phyloP scores from a whole-genome alignment of 2,797 vertebrate genomes.

The Cygnus olor region DNA sequence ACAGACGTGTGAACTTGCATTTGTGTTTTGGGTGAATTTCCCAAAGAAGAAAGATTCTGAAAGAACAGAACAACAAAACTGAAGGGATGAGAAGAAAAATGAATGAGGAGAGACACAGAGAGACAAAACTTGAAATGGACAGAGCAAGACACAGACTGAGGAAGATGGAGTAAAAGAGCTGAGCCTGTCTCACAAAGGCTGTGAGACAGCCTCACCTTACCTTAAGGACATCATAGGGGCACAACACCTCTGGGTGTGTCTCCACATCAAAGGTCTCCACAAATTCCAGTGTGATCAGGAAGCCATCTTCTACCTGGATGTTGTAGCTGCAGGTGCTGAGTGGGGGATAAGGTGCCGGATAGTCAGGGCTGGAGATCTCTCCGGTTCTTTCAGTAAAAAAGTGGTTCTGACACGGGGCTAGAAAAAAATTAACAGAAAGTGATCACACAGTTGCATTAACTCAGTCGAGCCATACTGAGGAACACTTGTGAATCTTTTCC shows the following conservation, averaged over 20 bases:
- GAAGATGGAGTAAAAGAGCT: not conserved
- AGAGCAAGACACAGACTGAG: not conserved
- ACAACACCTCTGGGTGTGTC: constrained; percentile 56
- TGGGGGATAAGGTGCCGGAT: constrained; percentile 80
- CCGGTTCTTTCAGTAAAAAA: constrained; percentile 78
- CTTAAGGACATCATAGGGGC: constrained; percentile 86
- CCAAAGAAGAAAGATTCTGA: not conserved
- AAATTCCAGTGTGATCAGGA: constrained; percentile 83
- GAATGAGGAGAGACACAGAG: not conserved
- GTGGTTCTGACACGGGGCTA: constrained; percentile 81
- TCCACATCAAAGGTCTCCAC: constrained; percentile 83
- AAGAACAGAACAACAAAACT: not conserved
- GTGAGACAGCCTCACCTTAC: constrained; percentile 66
- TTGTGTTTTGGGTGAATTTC: not conserved
- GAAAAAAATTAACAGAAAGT: not conserved
- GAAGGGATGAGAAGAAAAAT: not conserved
- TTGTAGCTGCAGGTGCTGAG: constrained; percentile 83
- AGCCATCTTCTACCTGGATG: constrained; percentile 81
- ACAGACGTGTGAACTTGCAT: no score
- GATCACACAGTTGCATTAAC: accelerated
- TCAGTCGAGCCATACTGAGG: accelerated
- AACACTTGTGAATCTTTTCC: not conserved
- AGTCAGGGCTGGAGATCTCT: constrained; percentile 82
- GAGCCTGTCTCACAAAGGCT: not conserved
- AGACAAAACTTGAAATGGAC: not conserved